Base-by-base conservation (phyloP, 1,140 invertebrate genomes). In the Lordiphosa mommai region DNA sequence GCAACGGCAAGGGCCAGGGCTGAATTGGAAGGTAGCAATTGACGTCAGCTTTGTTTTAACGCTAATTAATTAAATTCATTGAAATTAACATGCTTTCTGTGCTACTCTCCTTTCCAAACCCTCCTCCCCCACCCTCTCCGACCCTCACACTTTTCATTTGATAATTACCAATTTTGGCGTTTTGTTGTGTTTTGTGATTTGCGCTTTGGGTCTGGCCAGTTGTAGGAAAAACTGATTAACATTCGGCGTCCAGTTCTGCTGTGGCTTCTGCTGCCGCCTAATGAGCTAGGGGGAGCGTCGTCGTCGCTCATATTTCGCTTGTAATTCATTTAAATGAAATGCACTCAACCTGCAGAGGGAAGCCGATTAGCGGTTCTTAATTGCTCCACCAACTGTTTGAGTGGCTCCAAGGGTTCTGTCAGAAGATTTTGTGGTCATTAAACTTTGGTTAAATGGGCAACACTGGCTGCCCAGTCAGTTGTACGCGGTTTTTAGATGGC, bases 51-150 rank as follows among this genome's bases (percentile, higher is more conserved):
- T 82, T 76, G 59, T 69, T 84, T 82, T 77, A 85, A 55, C 70
- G 72, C 69, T 84, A 72, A 84, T 85, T 84, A 84, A 84, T 84
- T 84, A 77, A 85, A 84, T 77, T 84, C 67, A 72, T 69, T 76
- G 63, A 76, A 82, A 82, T 76, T 82, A 69, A 69, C 61, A 71
- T 57, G 46, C 58, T 48, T 56, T 59, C 46, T 32, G 41, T 6
- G 12, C 60, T n/a, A 58, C 32, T 37, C 33, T 70, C 13, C 10
- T 16, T 7, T n/a, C n/a, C n/a, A n/a, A n/a, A 14, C 37, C 34
- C 29, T 41, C 29, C 14, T 33, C 10, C 17, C n/a, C 1, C 20
- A 30, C 17, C 1, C 10, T 10, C 14, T 12, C 29, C 9, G 8
- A 6, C 20, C 12, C 33, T 44, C 4, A 8, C 36, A 37, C 20